Percentiles rank a stretch among this genome's conserved stretches.
phyloP scores from a whole-genome alignment of 2,888 invertebrate species.

The Orchesella flavescens region DNA sequence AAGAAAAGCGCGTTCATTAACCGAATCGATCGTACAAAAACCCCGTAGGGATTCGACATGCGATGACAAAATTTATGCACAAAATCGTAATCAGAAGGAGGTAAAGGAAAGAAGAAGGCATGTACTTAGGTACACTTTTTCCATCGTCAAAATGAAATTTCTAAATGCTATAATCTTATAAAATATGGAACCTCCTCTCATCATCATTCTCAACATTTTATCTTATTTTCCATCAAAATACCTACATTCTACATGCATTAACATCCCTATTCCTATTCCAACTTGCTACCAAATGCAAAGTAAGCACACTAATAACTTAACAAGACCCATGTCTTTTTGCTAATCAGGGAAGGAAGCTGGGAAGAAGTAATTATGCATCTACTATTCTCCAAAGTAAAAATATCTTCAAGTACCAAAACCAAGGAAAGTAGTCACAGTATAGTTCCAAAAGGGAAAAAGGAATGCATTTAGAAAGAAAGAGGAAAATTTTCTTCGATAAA shows the following conservation, averaged over 20 bases:
- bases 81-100: no score
- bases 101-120: no score
- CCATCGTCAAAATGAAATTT: slow-evolving; percentile 3
- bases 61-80: no score
- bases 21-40: no score
- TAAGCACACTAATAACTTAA: not conserved
- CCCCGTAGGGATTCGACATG: no score
- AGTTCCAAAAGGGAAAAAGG: no score
- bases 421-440: no score
- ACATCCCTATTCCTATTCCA: not conserved
- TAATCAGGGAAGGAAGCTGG: slow-evolving; percentile 54
- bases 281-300: not conserved
- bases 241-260: not conserved
- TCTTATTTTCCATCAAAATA: not conserved
- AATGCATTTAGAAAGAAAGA: slow-evolving; percentile 12
- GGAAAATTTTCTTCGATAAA: slow-evolving; percentile 43
- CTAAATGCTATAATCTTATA: slow-evolving; percentile 29
- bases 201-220: slow-evolving; percentile 40
- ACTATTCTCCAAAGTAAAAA: slow-evolving; percentile 13
- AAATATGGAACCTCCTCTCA: slow-evolving; percentile 39
- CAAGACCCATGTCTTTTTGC: slow-evolving; percentile 16
- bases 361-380: slow-evolving; percentile 54
- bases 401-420: not conserved
- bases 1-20: no score
- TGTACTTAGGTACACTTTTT: not conserved